Base-by-base conservation (phyloP, 1,140 invertebrate genomes). In the Oncopeltus fasciatus region DNA sequence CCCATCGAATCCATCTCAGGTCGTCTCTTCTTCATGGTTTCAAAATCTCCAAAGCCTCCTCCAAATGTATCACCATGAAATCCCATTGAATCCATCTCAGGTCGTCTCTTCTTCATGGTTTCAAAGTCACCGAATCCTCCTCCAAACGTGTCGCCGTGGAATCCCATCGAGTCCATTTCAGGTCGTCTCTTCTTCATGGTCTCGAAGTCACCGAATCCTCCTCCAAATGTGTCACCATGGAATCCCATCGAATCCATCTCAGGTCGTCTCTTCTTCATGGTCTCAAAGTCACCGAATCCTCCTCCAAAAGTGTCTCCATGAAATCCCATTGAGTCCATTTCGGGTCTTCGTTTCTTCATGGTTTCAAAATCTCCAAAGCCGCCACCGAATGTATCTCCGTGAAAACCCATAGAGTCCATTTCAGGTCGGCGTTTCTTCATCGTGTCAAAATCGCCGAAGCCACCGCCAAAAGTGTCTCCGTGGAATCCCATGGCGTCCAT, bases 41-140 rank as follows among this genome's bases (percentile, higher is more conserved):
- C 73, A 67, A 77, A 78, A 44, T 76, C 73, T 12, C 76, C 77
- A 61, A 78, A 77, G 1, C 75, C 74, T 59, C 71, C 68, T 61
- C 69, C 66, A 60, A 68, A 70, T 1, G 62, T 66, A 43, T 65
- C 67, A 9, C 66, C 66, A 58, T 77, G 71, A 65, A 67, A 76
- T 70, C 66, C 65, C 38, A 51, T 62, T 64, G 65, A 43, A 64
- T 61, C 65, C 67, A 68, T 66, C 28, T 67, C 63, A 21, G 59
- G 60, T 57, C 65, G 47, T 12, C 65, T 38, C 60, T 71, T 72
- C 56, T 70, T 72, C 67, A 72, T 70, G 44, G 71, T 71, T 44
- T 71, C 69, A 58, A 71, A 71, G 27, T 70, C 69, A 11, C 70
- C 71, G 60, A 71, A 72, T 20, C 69, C 68, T 12, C 61, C 57